Evolutionary conservation across 2,797 vertebrate species (phyloP), one percentile per base, ranked within the genome.

Genomic region (Australoheros facetus): DNA sequence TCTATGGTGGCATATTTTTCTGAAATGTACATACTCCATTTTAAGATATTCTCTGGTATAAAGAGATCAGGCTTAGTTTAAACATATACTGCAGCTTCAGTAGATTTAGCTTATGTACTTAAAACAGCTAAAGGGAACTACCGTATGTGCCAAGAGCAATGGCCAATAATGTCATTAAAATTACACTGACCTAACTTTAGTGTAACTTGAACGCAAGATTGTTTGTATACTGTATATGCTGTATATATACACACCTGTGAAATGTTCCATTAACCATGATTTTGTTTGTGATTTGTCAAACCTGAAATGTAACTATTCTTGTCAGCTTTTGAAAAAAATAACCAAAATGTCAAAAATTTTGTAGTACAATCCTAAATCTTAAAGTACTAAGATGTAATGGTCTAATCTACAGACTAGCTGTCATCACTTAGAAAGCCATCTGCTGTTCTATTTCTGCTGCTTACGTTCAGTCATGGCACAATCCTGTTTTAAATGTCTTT

Each of bases 61-160:
- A 42, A 62, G n/a, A 62, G 59, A 26, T 42, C n/a, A 62, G 59
- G n/a, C 59, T 62, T 59, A 59, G 57, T 60, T 60, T 60, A 60
- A 39, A 39, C 8, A 39, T 11, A 39, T 39, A 11, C 10, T 11
- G 37, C 37, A 39, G 37, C 37, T 39, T 13, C 5, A 37, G 32
- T 60, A 37, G 26, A 26, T 26, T 26, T 59, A 59, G 57, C 32
- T 59, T 34, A 34, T 30, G 37, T 13, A 60, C 6, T 19, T 21
- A 60, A 37, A n/a, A 16, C 37, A 26, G 42, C 37, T 62, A 62
- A 42, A 62, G 23, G 23, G 37, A 26, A 26, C 26, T 26, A 26
- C 26, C 26, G 3, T 26, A 3, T 26, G 26, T 62, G n/a, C 37
- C 37, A 42, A 62, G 34, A 62, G 59, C 12, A 37, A 26, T 26